phyloP scores from a whole-genome alignment of 2,113 vertebrate genomes.

The Lycaon pictus region DNA sequence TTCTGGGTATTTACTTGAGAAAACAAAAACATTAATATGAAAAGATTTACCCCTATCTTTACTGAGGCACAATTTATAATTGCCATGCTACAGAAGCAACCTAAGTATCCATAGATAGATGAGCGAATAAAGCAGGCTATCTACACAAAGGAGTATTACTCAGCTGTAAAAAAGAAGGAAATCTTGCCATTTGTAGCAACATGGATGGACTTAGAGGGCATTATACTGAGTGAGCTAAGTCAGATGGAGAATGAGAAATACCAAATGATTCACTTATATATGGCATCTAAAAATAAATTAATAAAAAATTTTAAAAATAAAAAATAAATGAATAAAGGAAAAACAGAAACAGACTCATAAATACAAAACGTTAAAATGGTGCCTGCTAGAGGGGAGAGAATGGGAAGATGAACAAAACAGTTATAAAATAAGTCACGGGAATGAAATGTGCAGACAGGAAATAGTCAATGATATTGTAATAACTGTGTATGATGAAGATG shows the following conservation, averaged over 20 bases:
- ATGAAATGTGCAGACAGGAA: neutral
- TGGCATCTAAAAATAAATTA: neutral
- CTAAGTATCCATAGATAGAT: neutral
- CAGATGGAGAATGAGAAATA: neutral
- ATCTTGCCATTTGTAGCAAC: neutral
- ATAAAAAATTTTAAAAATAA: neutral
- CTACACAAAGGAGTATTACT: neutral
- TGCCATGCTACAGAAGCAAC: neutral
- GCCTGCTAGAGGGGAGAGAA: neutral
- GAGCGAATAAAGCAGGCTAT: neutral
- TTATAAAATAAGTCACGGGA: neutral
- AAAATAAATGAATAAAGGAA: neutral
- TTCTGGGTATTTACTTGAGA: neutral
- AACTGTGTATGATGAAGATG: neutral
- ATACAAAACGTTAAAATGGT: neutral
- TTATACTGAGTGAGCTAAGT: neutral
- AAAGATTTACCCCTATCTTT: neutral
- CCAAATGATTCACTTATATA: neutral
- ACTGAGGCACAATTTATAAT: neutral
- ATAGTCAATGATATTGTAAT: neutral
- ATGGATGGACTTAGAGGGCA: neutral
- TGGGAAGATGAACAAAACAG: neutral
- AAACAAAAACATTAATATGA: neutral
- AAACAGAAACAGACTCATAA: neutral
- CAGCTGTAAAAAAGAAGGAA: neutral